Evolutionary conservation across 2,888 invertebrate species (phyloP).

Genomic region (Cerceris ruficornis): DNA sequence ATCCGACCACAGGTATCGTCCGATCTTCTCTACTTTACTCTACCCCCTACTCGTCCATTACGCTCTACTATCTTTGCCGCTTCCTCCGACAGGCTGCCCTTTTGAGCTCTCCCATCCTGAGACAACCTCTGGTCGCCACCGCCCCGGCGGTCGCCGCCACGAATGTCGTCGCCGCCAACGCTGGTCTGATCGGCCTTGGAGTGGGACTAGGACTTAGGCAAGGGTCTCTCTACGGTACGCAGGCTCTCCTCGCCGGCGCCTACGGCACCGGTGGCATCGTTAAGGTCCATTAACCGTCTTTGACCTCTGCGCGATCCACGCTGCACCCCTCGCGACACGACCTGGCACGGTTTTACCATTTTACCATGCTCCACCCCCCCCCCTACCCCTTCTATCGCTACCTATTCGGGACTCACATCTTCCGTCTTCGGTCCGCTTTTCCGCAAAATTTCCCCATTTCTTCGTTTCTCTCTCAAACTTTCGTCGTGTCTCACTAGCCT

Average conservation of each 20-base stretch:
- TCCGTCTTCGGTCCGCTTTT: background rate
- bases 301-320: background rate
- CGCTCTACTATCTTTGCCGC: background rate
- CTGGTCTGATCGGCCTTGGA: slow-evolving; percentile 50
- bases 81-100: slow-evolving; percentile 46
- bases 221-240: slow-evolving; percentile 64
- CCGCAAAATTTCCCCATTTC: background rate
- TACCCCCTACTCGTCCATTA: background rate
- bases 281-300: slow-evolving; percentile 58
- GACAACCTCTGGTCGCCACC: slow-evolving; percentile 56
- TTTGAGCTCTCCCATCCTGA: slow-evolving; percentile 46
- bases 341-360: background rate
- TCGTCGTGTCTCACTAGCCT: background rate
- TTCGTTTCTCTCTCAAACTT: background rate
- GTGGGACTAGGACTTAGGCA: slow-evolving; percentile 65
- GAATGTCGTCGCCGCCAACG: slow-evolving; percentile 54
- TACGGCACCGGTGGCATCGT: slow-evolving; percentile 61
- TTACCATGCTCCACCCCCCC: slow-evolving; percentile 4
- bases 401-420: background rate
- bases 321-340: slow-evolving; percentile 1
- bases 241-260: slow-evolving; percentile 58
- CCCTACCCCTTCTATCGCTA: background rate
- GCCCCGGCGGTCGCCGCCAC: slow-evolving; percentile 55
- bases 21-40: background rate
- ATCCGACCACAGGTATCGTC: slow-evolving; percentile 59